Evolutionary conservation across 2,797 vertebrate genomes (phyloP).

Genomic region (Prunella strophiata): DNA sequence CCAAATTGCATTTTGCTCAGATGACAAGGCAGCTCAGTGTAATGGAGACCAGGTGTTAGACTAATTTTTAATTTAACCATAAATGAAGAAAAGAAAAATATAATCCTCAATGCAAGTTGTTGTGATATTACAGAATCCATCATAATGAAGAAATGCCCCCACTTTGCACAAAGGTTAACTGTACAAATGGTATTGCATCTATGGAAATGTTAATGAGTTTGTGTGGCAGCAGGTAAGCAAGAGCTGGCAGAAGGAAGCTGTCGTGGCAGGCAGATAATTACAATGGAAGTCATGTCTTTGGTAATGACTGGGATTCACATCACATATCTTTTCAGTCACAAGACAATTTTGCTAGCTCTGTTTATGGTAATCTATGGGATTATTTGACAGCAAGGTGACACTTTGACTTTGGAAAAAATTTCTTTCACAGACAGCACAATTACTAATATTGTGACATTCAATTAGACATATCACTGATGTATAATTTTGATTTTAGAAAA

Average conservation of each 20-base stretch:
- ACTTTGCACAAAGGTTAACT: constrained; percentile 68
- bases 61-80: constrained; percentile 75
- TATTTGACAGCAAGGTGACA: constrained; percentile 79
- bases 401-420: constrained; percentile 75
- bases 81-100: constrained; percentile 75
- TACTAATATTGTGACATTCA: constrained; percentile 63
- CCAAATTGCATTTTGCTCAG: constrained; percentile 53
- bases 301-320: constrained; percentile 73
- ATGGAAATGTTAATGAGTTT: constrained; percentile 73
- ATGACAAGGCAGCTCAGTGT: constrained; percentile 46
- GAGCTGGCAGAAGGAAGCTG: constrained; percentile 45
- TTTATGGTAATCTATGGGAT: constrained; percentile 75
- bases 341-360: constrained; percentile 66
- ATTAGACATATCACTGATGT: constrained; percentile 44
- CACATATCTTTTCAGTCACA: constrained; percentile 72
- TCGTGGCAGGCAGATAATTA: constrained; percentile 70
- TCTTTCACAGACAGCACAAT: constrained; percentile 70
- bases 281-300: constrained; percentile 72
- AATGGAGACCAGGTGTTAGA: constrained; percentile 72
- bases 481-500: constrained; percentile 48
- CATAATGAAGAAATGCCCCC: constrained; percentile 68
- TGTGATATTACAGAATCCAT: constrained; percentile 68
- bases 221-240: constrained; percentile 63
- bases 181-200: constrained; percentile 49
- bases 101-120: constrained; percentile 63